Conservation (phyloP, 2,113 vertebrate species). For the Chauna torquata region DNA sequence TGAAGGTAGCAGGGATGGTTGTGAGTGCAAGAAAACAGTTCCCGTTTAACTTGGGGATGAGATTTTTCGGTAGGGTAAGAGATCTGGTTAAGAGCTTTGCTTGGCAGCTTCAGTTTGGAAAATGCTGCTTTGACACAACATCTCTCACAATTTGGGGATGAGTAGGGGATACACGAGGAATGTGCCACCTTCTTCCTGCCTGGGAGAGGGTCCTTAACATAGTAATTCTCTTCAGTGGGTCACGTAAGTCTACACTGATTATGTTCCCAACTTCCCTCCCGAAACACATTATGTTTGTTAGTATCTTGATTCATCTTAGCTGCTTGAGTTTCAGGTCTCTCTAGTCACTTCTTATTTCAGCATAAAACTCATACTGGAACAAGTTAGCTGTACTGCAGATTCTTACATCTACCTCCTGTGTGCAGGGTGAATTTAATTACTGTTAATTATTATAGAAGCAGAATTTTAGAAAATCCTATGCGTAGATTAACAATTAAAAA, state of each 20-base stretch:
- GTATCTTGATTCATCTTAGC: background rate
- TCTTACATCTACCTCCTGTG: background rate
- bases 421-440: background rate
- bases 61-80: background rate
- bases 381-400: background rate
- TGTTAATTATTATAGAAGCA: background rate
- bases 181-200: background rate
- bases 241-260: background rate
- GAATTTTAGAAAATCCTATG: background rate
- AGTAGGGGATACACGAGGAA: background rate
- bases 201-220: background rate
- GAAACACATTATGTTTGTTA: background rate
- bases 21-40: background rate
- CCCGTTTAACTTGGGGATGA: accelerated
- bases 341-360: background rate
- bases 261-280: background rate
- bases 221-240: background rate
- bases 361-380: background rate
- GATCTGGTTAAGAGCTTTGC: accelerated
- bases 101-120: background rate
- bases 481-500: background rate
- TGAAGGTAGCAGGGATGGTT: background rate
- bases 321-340: background rate
- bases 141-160: background rate
- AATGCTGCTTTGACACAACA: background rate